A percentile compares a stretch with the other conserved stretches of the same genome.
phyloP scores from a whole-genome alignment of 2,888 invertebrate genomes.

The Caenorhabditis doughertyi region DNA sequence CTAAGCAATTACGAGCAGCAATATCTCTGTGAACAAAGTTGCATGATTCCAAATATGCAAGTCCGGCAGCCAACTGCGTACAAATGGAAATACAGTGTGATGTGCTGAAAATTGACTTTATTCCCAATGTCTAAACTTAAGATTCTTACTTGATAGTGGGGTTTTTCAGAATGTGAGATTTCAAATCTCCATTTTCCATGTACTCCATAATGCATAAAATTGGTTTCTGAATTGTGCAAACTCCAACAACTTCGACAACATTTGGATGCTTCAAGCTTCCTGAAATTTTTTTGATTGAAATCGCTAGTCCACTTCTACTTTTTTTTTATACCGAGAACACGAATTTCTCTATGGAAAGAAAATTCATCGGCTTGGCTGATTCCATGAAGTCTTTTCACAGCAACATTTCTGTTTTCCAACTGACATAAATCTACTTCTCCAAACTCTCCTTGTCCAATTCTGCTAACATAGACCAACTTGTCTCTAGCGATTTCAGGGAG shows the following conservation, averaged over 20 bases:
- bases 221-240: constrained; percentile 83
- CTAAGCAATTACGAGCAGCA: constrained; percentile 91
- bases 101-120: constrained; percentile 30
- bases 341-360: constrained; percentile 76
- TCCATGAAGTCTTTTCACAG: constrained; percentile 73
- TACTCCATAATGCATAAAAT: constrained; percentile 93
- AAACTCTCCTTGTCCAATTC: constrained; percentile 83
- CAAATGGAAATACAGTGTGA: constrained; percentile 74
- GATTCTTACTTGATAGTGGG: constrained; percentile 64
- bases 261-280: constrained; percentile 77
- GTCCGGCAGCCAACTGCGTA: constrained; percentile 90
- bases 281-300: no score
- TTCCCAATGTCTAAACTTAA: neutral
- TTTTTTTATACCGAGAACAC: constrained; percentile 69
- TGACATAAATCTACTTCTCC: constrained; percentile 75
- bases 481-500: constrained; percentile 72
- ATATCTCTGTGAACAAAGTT: constrained; percentile 89
- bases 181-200: constrained; percentile 91
- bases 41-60: constrained; percentile 92
- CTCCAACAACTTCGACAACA: constrained; percentile 77
- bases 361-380: constrained; percentile 69
- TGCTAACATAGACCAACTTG: constrained; percentile 89
- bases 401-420: constrained; percentile 71
- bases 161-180: constrained; percentile 85
- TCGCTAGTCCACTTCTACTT: no score